phyloP scores from a whole-genome alignment of 2,888 invertebrate genomes.

The Hyalella azteca region DNA sequence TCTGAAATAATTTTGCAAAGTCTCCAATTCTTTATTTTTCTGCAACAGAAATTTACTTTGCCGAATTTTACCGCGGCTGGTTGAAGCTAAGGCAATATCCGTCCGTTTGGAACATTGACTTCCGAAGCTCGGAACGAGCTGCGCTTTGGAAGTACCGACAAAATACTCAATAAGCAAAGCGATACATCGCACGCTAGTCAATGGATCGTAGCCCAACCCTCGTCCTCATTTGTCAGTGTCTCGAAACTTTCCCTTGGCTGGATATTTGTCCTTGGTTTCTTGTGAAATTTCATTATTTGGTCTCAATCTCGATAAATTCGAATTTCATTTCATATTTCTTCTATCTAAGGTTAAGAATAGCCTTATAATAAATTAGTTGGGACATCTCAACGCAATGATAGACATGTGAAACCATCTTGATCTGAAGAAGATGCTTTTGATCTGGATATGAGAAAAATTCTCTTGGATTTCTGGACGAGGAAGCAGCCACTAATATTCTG shows the following conservation, averaged over 20 bases:
- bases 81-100: background rate
- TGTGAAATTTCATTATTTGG: background rate
- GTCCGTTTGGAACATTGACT: slow-evolving; percentile 24
- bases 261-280: slow-evolving; percentile 19
- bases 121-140: slow-evolving; percentile 5
- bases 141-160: slow-evolving; percentile 17
- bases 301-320: too few species aligned
- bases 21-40: too few species aligned
- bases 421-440: background rate
- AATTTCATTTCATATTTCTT: too few species aligned
- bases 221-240: slow-evolving; percentile 17
- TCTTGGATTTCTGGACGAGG: slow-evolving; percentile 7
- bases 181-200: slow-evolving; percentile 29
- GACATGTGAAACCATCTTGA: background rate
- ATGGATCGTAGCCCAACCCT: slow-evolving; percentile 11
- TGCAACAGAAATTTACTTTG: too few species aligned
- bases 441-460: slow-evolving; percentile 13
- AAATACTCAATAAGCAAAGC: slow-evolving; percentile 32
- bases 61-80: too few species aligned
- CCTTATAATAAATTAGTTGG: slow-evolving; percentile 3
- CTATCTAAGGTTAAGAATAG: background rate
- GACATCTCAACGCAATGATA: background rate
- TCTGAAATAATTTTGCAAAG: too few species aligned
- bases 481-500: slow-evolving; percentile 10
- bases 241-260: background rate